These are phyloP conservation scores for Phortica variegata DNA, from an alignment of 1,140 invertebrate genomes.

Conservation along the genomic window DNA sequence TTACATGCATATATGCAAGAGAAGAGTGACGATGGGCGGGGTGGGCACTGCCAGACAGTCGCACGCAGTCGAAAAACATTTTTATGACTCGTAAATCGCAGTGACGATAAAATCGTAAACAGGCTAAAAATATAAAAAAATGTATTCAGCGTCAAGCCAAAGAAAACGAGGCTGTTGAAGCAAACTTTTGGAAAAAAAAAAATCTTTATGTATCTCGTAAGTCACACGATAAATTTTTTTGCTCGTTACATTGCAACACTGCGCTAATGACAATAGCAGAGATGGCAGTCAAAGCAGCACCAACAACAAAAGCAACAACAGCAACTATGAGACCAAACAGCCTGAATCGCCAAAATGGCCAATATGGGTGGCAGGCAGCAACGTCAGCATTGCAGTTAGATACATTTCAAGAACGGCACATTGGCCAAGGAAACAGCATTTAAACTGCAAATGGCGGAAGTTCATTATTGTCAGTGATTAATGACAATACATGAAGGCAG, in stretches of 20 bases:
- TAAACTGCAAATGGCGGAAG: constrained; percentile 43
- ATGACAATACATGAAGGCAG: constrained; percentile 23
- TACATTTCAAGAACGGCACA: background rate
- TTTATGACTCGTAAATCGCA: constrained; percentile 54
- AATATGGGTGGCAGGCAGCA: background rate
- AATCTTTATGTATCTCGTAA: constrained; percentile 28
- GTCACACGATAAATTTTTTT: constrained; percentile 50
- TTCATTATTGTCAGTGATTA: constrained; percentile 57
- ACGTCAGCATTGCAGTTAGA: constrained; percentile 1
- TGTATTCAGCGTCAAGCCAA: constrained; percentile 15
- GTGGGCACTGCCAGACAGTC: background rate
- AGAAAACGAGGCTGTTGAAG: constrained; percentile 16
- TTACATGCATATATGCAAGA: constrained; percentile 4
- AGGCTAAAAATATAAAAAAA: constrained; percentile 21
- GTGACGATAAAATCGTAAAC: constrained; percentile 48
- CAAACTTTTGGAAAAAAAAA: constrained; percentile 7
- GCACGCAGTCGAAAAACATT: constrained; percentile 25
- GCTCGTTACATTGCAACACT: constrained; percentile 44
- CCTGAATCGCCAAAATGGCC: background rate
- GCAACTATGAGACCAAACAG: background rate
- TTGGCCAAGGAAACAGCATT: background rate
- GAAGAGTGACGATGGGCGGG: background rate
- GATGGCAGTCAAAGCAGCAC: constrained; percentile 4
- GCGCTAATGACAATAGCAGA: constrained; percentile 42
- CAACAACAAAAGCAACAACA: background rate